Conservation (phyloP, 2,797 vertebrate species). For the Chaetodon trifasciatus region DNA sequence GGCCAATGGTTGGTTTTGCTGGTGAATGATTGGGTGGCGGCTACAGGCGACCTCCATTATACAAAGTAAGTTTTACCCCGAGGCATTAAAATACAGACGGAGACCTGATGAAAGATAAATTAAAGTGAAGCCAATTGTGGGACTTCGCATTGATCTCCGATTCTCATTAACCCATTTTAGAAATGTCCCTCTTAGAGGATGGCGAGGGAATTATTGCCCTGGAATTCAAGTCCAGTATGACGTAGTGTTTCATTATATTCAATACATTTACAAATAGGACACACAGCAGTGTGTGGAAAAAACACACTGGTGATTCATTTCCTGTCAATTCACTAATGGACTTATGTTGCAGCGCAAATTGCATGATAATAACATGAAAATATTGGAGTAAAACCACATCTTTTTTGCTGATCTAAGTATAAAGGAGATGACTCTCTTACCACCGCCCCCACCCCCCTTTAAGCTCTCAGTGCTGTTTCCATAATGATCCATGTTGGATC, state of each 20-base stretch:
- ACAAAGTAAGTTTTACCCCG: conserved; percentile 36
- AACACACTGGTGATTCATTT: background rate
- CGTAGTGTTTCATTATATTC: conserved; percentile 28
- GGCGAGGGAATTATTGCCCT: conserved; percentile 71
- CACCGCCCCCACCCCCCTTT: conserved; percentile 7
- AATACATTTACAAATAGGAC: conserved; percentile 53
- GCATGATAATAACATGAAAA: background rate
- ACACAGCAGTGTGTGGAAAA: conserved; percentile 18
- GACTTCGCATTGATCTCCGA: conserved; percentile 73
- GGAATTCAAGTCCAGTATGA: conserved; percentile 47
- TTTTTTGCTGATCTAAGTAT: conserved; percentile 41
- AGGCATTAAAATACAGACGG: conserved; percentile 44
- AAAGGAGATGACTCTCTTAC: conserved; percentile 13
- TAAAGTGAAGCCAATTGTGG: conserved; percentile 67
- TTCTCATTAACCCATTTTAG: conserved; percentile 82
- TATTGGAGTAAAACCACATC: background rate
- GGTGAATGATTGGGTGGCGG: conserved; percentile 17
- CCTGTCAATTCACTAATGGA: background rate
- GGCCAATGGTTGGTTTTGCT: conserved; percentile 19
- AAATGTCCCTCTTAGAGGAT: conserved; percentile 54
- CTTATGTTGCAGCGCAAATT: background rate
- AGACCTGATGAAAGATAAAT: conserved; percentile 66
- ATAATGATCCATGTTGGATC: conserved; percentile 62
- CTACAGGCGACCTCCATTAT: conserved; percentile 38
- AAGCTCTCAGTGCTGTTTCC: conserved; percentile 31